Evolutionary conservation across 2,888 invertebrate species (phyloP), one percentile per base, ranked within the genome.

Genomic region (Eupithecia vulgata): DNA sequence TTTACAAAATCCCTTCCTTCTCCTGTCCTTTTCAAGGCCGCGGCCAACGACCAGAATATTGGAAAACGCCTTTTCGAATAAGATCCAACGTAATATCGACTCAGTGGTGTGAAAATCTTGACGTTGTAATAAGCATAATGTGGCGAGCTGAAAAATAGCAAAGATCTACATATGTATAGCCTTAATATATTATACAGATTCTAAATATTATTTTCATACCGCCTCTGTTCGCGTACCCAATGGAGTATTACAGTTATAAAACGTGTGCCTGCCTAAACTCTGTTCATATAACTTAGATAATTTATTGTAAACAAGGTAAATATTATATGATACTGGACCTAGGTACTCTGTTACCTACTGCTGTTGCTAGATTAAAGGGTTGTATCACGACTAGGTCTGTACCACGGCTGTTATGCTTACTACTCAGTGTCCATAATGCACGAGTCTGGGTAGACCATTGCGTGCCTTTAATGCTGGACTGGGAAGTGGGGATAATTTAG

Each of bases 11-110:
- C 17, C 4, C 21, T 21, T 52, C 48, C 48, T 21, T n/a, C 48
- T n/a, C n/a, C 3, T 21, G 66, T 66, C 45, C 17, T 70, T 70
- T 66, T 35, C 42, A 67, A n/a, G 17, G 34, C 42, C 37, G 40
- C 74, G 78, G 78, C 77, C 76, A 75, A 72, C 59, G 76, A 76
- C 74, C 74, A 57, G 25, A 74, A 70, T 72, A 75, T 73, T 74
- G 67, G 69, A 75, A 21, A 75, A 70, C 71, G 71, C 70, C 67
- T 72, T 48, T 61, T 70, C 71, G 52, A 74, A 75, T 76, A 74
- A 73, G 67, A 72, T 37, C 70, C 64, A 65, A 62, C 61, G 37
- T 67, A 67, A 70, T 70, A 74, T 74, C 65, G 45, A 52, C 72
- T 75, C 74, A 71, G 64, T 75, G 71, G 70, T 59, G 66, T 71